Percentiles rank a stretch among this genome's conserved stretches.
phyloP scores from a whole-genome alignment of 2,797 vertebrate genomes.

The Cheirogaleus major region DNA sequence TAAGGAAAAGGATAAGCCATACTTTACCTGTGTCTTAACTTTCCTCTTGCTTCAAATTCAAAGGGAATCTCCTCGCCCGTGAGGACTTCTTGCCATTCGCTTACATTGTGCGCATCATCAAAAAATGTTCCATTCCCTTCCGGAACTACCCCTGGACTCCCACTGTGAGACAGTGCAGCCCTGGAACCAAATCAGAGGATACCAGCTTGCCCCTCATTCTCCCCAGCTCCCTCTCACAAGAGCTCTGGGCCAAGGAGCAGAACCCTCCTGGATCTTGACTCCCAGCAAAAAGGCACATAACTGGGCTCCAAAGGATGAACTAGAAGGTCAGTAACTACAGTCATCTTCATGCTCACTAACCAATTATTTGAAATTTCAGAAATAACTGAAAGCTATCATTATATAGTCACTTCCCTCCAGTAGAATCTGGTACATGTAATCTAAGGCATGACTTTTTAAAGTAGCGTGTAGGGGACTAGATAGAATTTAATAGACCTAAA shows the following conservation, averaged over 20 bases:
- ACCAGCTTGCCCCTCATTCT: not conserved
- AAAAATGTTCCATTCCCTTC: slow-evolving; percentile 89
- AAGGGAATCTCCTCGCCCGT: slow-evolving; percentile 97
- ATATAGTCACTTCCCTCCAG: not conserved
- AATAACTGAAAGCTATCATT: not conserved
- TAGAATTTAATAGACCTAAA: not conserved
- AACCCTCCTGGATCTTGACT: not conserved
- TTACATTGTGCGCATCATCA: slow-evolving; percentile 94
- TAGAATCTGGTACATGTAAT: not conserved
- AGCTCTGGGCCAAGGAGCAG: not conserved
- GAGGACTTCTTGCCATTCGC: slow-evolving; percentile 96
- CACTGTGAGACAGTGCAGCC: slow-evolving; percentile 97
- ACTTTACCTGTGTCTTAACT: slow-evolving; percentile 90
- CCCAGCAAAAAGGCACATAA: accelerated
- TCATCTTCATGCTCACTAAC: not conserved
- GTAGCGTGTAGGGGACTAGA: not conserved
- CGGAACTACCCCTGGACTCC: slow-evolving; percentile 93
- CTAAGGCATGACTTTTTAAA: not conserved
- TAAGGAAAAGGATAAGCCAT: not conserved
- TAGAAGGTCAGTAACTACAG: not conserved
- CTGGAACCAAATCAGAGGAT: slow-evolving; percentile 83
- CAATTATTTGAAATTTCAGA: not conserved
- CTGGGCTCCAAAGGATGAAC: not conserved
- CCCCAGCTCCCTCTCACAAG: not conserved
- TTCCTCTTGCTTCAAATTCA: slow-evolving; percentile 97